Evolutionary conservation across 2,888 invertebrate species (phyloP), one percentile per base, ranked within the genome.

Genomic region (Parnassius apollo): DNA sequence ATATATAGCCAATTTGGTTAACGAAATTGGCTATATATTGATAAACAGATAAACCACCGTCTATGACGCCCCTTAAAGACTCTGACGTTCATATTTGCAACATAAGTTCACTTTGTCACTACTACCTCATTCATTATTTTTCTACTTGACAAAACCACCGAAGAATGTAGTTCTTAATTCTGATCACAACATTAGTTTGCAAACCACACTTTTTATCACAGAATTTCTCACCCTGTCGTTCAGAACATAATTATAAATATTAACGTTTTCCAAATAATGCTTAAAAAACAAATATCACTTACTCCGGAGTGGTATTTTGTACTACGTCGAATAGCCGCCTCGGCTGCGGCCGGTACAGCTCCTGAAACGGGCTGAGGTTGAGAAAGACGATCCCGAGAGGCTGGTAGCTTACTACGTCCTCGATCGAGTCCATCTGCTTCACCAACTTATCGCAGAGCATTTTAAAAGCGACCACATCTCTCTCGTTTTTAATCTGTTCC

Each of bases 301-400:
- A 96, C 95, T 93, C 92, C 2, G 96, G 96, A 68, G 96, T 92
- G 44, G 93, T 92, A 42, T 85, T 80, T 62, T 94, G 90, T 2
- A 96, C 84, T 10, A 96, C 93, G 57, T 93, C 93, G 59, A 96
- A 93, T 54, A 97, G 91, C 54, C 94, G 86, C 46, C 92, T 92
- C 1, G 97, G 96, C 59, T 95, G 95, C 0, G 96, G 96, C 42
- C 95, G 90, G 44, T 95, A 94, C 46, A 93, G 86, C 59, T 94
- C 93, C 81, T 96, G 96, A 79, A 97, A 95, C 42, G 94, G 94
- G 25, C 87, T 85, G 59, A 96, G 91, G 62, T 95, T 94, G 42
- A 98, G 78, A 69, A 94, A 93, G 45, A 97, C 80, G 56, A 98
- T 78, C 0, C 98, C 98, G 63, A 98, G 79, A 0, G 94, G 93